A percentile compares a stretch with the other conserved stretches of the same genome.
phyloP scores from a whole-genome alignment of 2,888 invertebrate species.

The Syritta pipiens region DNA sequence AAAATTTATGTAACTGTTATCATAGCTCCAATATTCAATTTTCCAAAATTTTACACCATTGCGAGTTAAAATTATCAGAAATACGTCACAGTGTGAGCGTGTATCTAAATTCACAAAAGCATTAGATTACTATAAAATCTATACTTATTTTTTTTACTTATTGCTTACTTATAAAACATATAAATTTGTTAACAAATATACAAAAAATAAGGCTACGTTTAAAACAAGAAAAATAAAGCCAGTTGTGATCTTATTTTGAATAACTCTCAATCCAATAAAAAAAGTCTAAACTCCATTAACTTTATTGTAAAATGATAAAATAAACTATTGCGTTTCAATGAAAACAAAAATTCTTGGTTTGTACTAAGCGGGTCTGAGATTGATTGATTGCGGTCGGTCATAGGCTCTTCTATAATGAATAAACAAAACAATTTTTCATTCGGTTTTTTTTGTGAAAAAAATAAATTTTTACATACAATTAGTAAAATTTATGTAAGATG shows the following conservation, averaged over 20 bases:
- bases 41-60: slow-evolving; percentile 7
- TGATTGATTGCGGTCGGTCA: too few relatives aligned
- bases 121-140: not conserved
- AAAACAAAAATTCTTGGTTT: too few relatives aligned
- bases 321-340: slow-evolving; percentile 25
- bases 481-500: too few relatives aligned
- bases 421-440: too few relatives aligned
- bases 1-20: slow-evolving; percentile 15
- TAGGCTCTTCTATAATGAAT: too few relatives aligned
- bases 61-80: not conserved
- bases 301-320: slow-evolving; percentile 45
- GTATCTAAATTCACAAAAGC: not conserved
- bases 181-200: slow-evolving; percentile 13
- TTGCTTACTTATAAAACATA: slow-evolving; percentile 1
- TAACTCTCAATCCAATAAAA: slow-evolving; percentile 16
- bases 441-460: too few relatives aligned
- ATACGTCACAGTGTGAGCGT: not conserved
- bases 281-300: slow-evolving; percentile 34
- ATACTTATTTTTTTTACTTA: not conserved
- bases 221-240: slow-evolving; percentile 32
- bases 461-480: too few relatives aligned
- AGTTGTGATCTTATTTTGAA: slow-evolving; percentile 56
- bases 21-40: slow-evolving; percentile 4
- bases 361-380: too few relatives aligned
- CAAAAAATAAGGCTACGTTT: slow-evolving; percentile 19